Evolutionary conservation across 2,797 vertebrate genomes (phyloP).

Genomic region (Pangasius krempfi): DNA sequence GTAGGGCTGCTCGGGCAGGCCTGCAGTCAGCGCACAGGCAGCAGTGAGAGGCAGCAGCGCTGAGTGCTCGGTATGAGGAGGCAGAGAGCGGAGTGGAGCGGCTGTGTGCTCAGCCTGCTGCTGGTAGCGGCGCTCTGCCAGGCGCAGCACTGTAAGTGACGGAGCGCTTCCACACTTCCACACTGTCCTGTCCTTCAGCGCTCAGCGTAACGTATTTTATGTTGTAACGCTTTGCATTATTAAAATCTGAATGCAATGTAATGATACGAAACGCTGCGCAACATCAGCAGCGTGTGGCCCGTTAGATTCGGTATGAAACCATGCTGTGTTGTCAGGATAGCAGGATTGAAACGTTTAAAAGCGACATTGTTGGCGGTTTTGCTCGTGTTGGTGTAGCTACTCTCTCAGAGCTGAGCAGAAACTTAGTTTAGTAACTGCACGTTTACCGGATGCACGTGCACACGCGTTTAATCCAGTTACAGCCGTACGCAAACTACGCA

Average conservation of each 20-base stretch:
- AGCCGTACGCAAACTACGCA: background rate
- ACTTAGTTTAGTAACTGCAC: background rate
- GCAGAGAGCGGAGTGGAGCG: conserved; percentile 59
- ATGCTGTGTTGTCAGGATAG: background rate
- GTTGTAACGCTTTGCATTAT: background rate
- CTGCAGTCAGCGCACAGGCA: background rate
- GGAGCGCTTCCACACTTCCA: background rate
- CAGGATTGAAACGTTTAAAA: background rate
- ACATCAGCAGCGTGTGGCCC: background rate
- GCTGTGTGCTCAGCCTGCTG: conserved; percentile 62
- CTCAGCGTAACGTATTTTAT: background rate
- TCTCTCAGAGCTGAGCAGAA: background rate
- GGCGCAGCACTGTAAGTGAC: conserved; percentile 73
- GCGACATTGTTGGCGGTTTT: background rate
- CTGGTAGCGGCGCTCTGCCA: conserved; percentile 69
- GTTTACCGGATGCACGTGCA: background rate
- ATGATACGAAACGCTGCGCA: background rate
- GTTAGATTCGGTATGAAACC: background rate
- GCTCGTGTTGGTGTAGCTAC: background rate
- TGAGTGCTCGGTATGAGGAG: conserved; percentile 69
- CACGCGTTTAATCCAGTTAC: conserved; percentile 30
- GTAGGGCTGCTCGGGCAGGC: fast-evolving
- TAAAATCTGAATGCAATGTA: background rate
- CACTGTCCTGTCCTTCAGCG: background rate
- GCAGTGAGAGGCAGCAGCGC: background rate